These are phyloP conservation scores for Dynastes hyllus DNA, from an alignment of 2,888 invertebrate genomes.

Conservation along the genomic window DNA sequence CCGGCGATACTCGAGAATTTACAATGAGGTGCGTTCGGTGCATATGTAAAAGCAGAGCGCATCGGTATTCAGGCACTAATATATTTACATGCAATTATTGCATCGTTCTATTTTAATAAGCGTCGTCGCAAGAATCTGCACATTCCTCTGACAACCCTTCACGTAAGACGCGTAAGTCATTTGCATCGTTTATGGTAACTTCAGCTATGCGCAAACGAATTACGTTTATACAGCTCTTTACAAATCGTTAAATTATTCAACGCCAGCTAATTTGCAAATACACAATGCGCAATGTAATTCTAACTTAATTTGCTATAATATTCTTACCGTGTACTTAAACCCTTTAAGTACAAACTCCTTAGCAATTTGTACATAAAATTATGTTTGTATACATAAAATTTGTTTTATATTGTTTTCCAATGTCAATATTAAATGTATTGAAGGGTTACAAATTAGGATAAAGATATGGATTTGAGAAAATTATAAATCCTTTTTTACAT, in stretches of 20 bases:
- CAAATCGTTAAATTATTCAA: conserved; percentile 15
- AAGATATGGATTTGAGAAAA: no score
- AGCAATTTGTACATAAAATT: no score
- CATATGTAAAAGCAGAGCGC: conserved; percentile 42
- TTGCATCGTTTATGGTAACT: conserved; percentile 9
- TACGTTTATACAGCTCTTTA: background rate
- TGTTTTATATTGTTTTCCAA: no score
- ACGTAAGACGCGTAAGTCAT: background rate
- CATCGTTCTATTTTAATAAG: conserved; percentile 32
- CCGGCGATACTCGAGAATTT: conserved; percentile 55
- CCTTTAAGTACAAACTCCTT: no score
- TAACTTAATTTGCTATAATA: conserved; percentile 3
- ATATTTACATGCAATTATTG: conserved; percentile 47
- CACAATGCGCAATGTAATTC: background rate
- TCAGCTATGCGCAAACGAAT: background rate
- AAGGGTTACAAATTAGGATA: no score
- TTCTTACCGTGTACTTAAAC: no score
- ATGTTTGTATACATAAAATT: no score
- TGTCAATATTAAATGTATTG: no score
- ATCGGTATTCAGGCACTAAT: conserved; percentile 36
- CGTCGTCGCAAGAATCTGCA: conserved; percentile 11
- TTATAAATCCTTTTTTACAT: no score
- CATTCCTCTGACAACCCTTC: conserved; percentile 16
- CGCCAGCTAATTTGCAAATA: conserved; percentile 10
- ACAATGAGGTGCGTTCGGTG: conserved; percentile 50